Conservation (phyloP, 2,888 invertebrate genomes). For the Scaptomyza cyrtandrae region DNA sequence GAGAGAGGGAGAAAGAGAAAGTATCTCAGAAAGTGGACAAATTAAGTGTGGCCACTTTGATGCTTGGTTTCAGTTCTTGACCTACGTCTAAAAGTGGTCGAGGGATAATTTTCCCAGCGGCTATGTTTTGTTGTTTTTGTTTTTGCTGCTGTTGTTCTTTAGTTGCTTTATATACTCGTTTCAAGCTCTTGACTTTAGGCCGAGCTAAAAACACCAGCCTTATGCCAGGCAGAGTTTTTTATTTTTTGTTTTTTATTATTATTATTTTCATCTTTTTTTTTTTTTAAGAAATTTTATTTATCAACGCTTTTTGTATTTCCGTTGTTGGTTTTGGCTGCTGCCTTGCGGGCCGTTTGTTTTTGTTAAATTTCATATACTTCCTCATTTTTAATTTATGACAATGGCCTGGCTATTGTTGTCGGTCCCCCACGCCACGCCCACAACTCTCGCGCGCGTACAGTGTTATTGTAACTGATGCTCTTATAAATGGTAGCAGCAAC, state of each 20-base stretch:
- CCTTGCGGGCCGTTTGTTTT: slow-evolving; percentile 68
- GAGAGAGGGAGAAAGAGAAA: not conserved
- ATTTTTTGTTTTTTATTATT: slow-evolving; percentile 20
- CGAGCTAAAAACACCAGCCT: slow-evolving; percentile 26
- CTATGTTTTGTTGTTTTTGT: not conserved
- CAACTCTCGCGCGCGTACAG: slow-evolving; percentile 28
- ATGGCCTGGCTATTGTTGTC: slow-evolving; percentile 72
- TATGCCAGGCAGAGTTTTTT: slow-evolving; percentile 37
- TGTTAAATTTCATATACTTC: slow-evolving; percentile 79
- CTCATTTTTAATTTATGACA: slow-evolving; percentile 82
- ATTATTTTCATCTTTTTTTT: slow-evolving; percentile 24
- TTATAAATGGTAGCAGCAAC: slow-evolving; percentile 69
- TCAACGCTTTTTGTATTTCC: slow-evolving; percentile 76
- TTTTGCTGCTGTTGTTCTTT: slow-evolving; percentile 1
- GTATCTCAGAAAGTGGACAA: not conserved
- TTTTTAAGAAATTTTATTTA: slow-evolving; percentile 70
- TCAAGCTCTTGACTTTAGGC: slow-evolving; percentile 44
- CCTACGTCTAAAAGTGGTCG: slow-evolving; percentile 27
- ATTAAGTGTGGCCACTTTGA: slow-evolving; percentile 30
- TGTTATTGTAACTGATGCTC: slow-evolving; percentile 80
- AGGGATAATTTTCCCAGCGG: slow-evolving; percentile 9
- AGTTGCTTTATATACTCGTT: slow-evolving; percentile 10
- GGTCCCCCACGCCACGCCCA: slow-evolving; percentile 35
- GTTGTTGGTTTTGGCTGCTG: slow-evolving; percentile 52
- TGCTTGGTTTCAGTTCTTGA: slow-evolving; percentile 30